Evolutionary conservation across 1,140 invertebrate genomes (phyloP).

Genomic region (Nixonia krombeini): DNA sequence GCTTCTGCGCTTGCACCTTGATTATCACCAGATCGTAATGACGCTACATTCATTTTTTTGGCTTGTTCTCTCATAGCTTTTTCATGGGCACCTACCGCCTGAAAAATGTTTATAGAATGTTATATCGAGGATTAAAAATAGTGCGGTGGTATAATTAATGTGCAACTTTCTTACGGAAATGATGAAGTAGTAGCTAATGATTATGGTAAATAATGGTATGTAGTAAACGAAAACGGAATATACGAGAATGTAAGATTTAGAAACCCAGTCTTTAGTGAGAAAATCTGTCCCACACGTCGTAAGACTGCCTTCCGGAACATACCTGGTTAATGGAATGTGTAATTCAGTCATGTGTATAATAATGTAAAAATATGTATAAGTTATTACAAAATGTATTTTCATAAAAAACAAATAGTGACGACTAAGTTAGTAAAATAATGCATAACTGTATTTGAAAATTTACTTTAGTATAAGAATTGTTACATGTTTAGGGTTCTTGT

Average conservation of each 20-base stretch:
- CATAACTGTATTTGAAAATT: too few species aligned
- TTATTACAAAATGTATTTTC: not conserved
- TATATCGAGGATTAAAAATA: slow-evolving; percentile 75
- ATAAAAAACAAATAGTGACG: too few species aligned
- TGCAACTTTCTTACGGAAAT: slow-evolving; percentile 73
- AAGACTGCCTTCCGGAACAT: slow-evolving; percentile 85
- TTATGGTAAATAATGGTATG: slow-evolving; percentile 78
- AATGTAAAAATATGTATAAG: too few species aligned
- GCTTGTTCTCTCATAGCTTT: slow-evolving; percentile 86
- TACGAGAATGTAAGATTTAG: slow-evolving; percentile 78
- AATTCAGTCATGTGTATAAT: too few species aligned
- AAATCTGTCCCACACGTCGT: slow-evolving; percentile 87
- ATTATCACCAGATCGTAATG: slow-evolving; percentile 79
- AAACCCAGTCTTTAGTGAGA: slow-evolving; percentile 76
- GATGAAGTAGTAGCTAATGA: slow-evolving; percentile 85
- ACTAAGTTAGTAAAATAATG: too few species aligned
- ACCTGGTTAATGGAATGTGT: slow-evolving; percentile 55
- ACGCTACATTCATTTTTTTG: slow-evolving; percentile 89
- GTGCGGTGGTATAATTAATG: slow-evolving; percentile 62
- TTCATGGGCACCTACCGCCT: slow-evolving; percentile 85
- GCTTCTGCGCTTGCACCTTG: slow-evolving; percentile 79
- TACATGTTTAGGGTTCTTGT: too few species aligned
- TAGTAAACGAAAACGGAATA: slow-evolving; percentile 81
- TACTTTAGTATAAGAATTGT: too few species aligned
- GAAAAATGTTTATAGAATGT: slow-evolving; percentile 72